These are phyloP conservation scores for Limenitis camilla DNA, from an alignment of 2,888 invertebrate genomes.

Conservation along the genomic window DNA sequence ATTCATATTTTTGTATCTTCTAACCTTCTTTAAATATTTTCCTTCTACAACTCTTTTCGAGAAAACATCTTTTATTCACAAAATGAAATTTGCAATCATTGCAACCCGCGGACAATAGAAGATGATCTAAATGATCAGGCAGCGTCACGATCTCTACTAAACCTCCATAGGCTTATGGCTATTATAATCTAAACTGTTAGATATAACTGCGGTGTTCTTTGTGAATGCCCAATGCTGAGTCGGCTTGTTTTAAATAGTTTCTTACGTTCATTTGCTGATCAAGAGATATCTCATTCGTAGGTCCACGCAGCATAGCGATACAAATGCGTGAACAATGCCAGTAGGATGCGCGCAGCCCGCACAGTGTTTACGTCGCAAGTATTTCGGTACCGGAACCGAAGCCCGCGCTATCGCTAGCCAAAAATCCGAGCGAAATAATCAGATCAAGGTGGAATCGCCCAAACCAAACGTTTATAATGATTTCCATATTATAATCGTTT, in stretches of 20 bases:
- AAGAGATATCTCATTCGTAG: neutral
- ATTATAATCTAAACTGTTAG: neutral
- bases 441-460: conserved; percentile 54
- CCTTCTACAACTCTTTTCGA: conserved; percentile 6
- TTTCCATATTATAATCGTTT: conserved; percentile 27
- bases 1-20: neutral
- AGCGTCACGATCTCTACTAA: conserved; percentile 9
- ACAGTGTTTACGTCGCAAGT: conserved; percentile 56
- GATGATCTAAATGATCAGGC: conserved; percentile 9
- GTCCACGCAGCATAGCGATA: neutral
- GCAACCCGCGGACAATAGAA: conserved; percentile 1
- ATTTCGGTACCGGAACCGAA: conserved; percentile 66
- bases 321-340: conserved; percentile 12
- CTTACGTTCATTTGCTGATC: neutral
- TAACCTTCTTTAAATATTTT: conserved; percentile 1
- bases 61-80: conserved; percentile 12
- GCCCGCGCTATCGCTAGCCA: conserved; percentile 52
- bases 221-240: neutral
- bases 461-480: conserved; percentile 22
- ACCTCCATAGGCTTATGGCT: neutral
- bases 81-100: conserved; percentile 11
- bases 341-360: conserved; percentile 23
- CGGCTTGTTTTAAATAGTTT: neutral
- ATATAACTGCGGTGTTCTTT: neutral
- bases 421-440: conserved; percentile 55